Percentiles rank a stretch among this genome's conserved stretches.
These are phyloP conservation scores for Podargus strigoides DNA, from an alignment of 2,797 vertebrate genomes.

Conservation along the genomic window DNA sequence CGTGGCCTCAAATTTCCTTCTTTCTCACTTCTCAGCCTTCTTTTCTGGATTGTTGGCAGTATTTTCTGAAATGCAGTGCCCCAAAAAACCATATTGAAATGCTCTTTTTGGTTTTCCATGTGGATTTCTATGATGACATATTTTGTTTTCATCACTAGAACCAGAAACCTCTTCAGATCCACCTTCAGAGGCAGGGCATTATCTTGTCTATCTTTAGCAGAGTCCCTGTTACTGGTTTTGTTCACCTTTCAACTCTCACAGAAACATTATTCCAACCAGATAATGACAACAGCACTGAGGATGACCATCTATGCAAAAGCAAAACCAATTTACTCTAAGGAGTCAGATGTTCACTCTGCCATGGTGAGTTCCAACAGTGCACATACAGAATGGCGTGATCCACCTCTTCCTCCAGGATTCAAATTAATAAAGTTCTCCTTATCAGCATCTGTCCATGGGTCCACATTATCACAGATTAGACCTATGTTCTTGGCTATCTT, in stretches of 20 bases:
- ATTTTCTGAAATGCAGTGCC: neutral
- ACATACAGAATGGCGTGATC: neutral
- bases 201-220: neutral
- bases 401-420: neutral
- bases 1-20: neutral
- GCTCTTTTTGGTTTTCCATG: rapidly evolving
- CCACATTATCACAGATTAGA: neutral
- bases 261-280: neutral
- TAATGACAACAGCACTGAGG: neutral
- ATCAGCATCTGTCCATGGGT: neutral
- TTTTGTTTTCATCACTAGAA: neutral
- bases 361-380: rapidly evolving
- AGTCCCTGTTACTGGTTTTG: neutral
- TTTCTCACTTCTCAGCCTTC: neutral
- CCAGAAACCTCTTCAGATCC: neutral
- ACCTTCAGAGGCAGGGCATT: neutral
- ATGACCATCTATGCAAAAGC: neutral
- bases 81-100: neutral
- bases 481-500: neutral
- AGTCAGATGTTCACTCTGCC: rapidly evolving
- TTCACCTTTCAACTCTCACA: neutral
- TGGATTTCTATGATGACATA: rapidly evolving
- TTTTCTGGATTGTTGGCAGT: neutral
- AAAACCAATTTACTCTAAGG: neutral
- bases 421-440: neutral